Base-by-base conservation (phyloP, 1,140 invertebrate species). In the Musca vetustissima region DNA sequence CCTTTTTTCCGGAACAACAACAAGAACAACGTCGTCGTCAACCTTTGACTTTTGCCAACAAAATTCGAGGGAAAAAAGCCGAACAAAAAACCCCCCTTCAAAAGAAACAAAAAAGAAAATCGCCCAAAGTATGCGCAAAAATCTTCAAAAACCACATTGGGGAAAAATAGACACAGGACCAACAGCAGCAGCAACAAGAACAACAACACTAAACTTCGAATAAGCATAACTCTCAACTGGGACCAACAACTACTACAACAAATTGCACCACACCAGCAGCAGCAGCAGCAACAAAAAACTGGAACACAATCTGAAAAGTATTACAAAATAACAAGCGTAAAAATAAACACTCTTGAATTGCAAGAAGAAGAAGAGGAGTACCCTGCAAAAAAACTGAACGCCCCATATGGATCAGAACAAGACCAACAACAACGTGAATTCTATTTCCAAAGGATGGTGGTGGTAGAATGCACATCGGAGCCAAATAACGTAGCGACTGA, bases 101-200 rank as follows among this genome's bases (percentile, higher is more conserved):
- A 64, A 65, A n/a, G 19, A 17, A 66, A 66, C 28, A 21, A 49
- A 50, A 49, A 48, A 25, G n/a, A 49, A 66, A 43, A 66, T 66
- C n/a, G 36, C 64, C 32, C 17, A 50, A 66, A 50, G 64, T 66
- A 66, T 66, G 64, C 64, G 64, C 64, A 66, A 66, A 61, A 66
- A 49, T 66, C 64, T 66, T 50, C 64, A 49, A 66, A 66, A 66
- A 49, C 49, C 64, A 61, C 57, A 61, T 43, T 61, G 25, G 28
- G 57, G 57, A 36, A 61, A 61, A 61, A 61, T 61, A 61, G 57
- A 43, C 13, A 61, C 57, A 61, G 36, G 36, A 43, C 36, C 36
- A 19, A 61, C 25, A n/a, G 55, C 55, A 49, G 17, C 48, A 49
- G 15, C 49, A 52, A 52, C 2, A 52, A 22, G 2, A 21, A 52